These are phyloP conservation scores for Apodemus sylvaticus DNA, from an alignment of 2,113 vertebrate genomes.

Conservation along the genomic window DNA sequence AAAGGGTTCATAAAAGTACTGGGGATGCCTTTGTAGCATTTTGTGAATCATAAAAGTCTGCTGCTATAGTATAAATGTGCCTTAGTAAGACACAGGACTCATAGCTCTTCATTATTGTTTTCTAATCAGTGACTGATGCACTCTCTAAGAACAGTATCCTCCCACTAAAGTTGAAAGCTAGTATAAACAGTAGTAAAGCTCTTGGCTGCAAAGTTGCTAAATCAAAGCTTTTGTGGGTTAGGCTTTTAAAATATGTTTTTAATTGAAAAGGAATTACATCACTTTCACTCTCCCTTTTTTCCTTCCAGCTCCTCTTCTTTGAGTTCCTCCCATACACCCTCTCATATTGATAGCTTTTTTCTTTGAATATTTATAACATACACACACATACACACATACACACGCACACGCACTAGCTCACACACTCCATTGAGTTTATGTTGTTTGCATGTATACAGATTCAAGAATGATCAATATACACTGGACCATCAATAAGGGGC, in stretches of 20 bases:
- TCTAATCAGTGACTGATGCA: conserved; percentile 54
- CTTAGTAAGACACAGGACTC: conserved; percentile 49
- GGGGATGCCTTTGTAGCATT: not conserved
- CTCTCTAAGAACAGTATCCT: conserved; percentile 56
- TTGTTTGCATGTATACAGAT: not conserved
- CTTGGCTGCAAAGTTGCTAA: conserved; percentile 6
- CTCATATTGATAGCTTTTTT: not conserved
- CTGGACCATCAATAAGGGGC: not conserved
- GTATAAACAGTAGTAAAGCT: conserved; percentile 44
- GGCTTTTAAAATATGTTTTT: not conserved
- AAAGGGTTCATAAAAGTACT: conserved; percentile 24
- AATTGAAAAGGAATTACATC: not conserved
- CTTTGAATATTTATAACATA: not conserved
- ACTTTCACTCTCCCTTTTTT: not conserved
- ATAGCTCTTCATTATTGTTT: conserved; percentile 66
- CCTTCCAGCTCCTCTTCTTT: not conserved
- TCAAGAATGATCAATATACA: not conserved
- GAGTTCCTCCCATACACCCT: not conserved
- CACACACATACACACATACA: not conserved
- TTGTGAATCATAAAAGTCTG: conserved; percentile 25
- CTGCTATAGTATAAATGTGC: conserved; percentile 8
- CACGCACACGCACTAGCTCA: too few species aligned
- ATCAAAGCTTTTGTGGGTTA: conserved; percentile 50
- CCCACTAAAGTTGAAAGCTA: conserved; percentile 23
- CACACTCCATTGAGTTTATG: not conserved